A percentile compares a stretch with the other conserved stretches of the same genome.
Evolutionary conservation across 2,113 vertebrate species (phyloP).

Genomic region (Furnarius figulus): DNA sequence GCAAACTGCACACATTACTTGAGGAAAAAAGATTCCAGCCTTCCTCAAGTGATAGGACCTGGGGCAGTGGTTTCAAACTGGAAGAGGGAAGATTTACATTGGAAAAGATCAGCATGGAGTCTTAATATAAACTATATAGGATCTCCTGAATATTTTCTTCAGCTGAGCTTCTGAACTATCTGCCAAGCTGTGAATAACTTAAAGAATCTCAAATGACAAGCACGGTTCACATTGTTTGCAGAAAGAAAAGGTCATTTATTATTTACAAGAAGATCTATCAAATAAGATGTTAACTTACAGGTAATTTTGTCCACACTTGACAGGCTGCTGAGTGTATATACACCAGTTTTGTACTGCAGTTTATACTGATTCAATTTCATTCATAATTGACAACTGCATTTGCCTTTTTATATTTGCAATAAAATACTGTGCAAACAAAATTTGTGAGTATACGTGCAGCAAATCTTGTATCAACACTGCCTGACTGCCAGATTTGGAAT

Average conservation of each 20-base stretch:
- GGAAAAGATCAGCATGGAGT: neutral
- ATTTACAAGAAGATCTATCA: neutral
- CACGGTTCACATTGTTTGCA: neutral
- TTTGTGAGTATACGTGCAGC: neutral
- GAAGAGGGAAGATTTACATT: neutral
- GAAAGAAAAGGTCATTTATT: neutral
- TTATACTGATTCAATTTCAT: neutral
- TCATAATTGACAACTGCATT: slow-evolving; percentile 10
- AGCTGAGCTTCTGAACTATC: neutral
- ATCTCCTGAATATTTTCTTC: neutral
- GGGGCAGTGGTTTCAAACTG: neutral
- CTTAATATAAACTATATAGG: neutral
- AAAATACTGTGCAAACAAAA: slow-evolving; percentile 21
- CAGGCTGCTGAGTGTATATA: neutral
- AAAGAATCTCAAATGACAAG: neutral
- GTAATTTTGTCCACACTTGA: neutral
- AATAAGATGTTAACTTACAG: neutral
- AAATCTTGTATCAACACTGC: neutral
- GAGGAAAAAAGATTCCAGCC: neutral
- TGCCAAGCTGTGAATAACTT: neutral
- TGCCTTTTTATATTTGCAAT: slow-evolving; percentile 12
- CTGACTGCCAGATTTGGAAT: neutral
- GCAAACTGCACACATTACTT: neutral
- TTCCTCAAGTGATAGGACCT: neutral
- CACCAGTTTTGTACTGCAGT: neutral